These are phyloP conservation scores for Nomada ruficornis DNA, from an alignment of 2,888 invertebrate species.

Conservation along the genomic window DNA sequence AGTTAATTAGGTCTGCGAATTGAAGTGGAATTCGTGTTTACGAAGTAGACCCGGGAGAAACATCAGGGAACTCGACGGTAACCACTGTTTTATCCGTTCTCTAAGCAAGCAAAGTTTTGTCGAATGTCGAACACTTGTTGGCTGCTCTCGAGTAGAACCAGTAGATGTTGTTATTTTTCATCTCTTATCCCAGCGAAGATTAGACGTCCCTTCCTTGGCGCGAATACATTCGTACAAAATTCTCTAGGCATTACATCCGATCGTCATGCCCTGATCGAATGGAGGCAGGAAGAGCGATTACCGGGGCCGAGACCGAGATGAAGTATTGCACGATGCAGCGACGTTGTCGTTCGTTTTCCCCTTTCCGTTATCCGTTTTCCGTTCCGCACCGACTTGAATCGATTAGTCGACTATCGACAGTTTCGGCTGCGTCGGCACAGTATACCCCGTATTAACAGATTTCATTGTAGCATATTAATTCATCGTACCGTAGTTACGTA, in stretches of 20 bases:
- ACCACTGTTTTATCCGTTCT: not conserved
- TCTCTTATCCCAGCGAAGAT: not conserved
- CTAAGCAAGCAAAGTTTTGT: slow-evolving; percentile 2
- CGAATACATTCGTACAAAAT: slow-evolving; percentile 1
- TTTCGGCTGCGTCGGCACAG: slow-evolving; percentile 11
- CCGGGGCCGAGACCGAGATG: not conserved
- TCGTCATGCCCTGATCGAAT: slow-evolving; percentile 28
- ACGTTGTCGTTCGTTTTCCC: slow-evolving; percentile 25
- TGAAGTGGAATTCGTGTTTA: slow-evolving; percentile 10
- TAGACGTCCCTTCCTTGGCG: slow-evolving; percentile 2
- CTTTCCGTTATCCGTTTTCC: not conserved
- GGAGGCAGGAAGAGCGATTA: not conserved
- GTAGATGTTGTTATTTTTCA: not conserved
- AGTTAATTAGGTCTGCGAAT: slow-evolving; percentile 14
- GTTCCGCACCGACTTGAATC: slow-evolving; percentile 25
- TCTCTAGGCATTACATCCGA: slow-evolving; percentile 41
- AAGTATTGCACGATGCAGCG: no score
- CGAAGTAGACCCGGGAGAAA: slow-evolving; percentile 21
- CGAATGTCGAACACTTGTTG: not conserved
- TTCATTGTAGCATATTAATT: slow-evolving; percentile 30
- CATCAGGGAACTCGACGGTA: not conserved
- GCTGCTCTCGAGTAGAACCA: not conserved
- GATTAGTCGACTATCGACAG: slow-evolving; percentile 39
- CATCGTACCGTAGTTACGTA: slow-evolving; percentile 10
- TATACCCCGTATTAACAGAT: slow-evolving; percentile 23